A percentile compares a stretch with the other conserved stretches of the same genome.
These are phyloP conservation scores for Galeruca laticollis DNA, from an alignment of 2,888 invertebrate species.

Conservation along the genomic window DNA sequence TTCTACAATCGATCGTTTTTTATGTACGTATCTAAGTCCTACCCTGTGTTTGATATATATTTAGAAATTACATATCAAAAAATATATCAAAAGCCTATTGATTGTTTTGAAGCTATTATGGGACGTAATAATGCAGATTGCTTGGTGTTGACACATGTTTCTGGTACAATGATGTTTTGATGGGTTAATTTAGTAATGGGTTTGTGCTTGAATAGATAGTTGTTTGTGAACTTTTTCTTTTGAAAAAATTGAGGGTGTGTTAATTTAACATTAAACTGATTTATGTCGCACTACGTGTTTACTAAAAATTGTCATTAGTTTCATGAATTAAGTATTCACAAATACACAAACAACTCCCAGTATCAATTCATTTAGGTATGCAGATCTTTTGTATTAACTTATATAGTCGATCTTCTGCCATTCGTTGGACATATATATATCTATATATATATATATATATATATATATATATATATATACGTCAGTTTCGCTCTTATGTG, in stretches of 20 bases:
- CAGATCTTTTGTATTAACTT: too few relatives aligned
- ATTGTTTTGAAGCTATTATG: constrained; percentile 34
- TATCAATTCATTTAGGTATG: too few relatives aligned
- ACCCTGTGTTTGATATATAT: constrained; percentile 5
- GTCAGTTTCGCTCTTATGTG: too few relatives aligned
- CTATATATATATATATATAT: too few relatives aligned
- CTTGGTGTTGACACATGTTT: constrained; percentile 26
- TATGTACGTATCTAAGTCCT: too few relatives aligned
- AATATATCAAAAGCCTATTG: constrained; percentile 27
- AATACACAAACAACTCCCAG: too few relatives aligned
- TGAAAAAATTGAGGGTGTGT: neutral
- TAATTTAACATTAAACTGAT: neutral
- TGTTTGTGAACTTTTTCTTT: constrained; percentile 10
- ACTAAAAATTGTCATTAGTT: neutral
- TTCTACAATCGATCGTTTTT: too few relatives aligned
- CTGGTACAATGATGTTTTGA: constrained; percentile 27
- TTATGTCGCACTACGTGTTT: neutral
- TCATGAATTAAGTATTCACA: neutral
- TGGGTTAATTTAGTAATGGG: constrained; percentile 32
- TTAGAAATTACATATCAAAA: constrained; percentile 14
- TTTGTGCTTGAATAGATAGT: constrained; percentile 22
- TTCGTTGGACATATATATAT: too few relatives aligned
- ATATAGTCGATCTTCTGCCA: too few relatives aligned
- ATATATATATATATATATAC: too few relatives aligned
- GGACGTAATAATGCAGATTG: constrained; percentile 16